phyloP scores from a whole-genome alignment of 1,140 invertebrate genomes.

The Leptinotarsa texana region DNA sequence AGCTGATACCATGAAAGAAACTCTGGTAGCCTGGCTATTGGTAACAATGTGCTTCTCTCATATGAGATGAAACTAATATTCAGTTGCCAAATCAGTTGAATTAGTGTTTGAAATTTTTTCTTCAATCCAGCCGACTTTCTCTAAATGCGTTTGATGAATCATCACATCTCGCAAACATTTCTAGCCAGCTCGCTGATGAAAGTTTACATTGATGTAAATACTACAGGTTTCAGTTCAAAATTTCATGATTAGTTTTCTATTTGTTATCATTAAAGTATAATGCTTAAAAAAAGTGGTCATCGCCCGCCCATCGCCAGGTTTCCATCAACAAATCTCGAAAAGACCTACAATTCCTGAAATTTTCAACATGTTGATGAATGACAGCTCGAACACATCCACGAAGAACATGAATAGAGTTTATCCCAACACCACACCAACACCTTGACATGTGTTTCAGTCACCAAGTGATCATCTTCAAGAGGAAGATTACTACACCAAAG shows the following conservation, averaged over 20 bases:
- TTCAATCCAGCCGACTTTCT: constrained; percentile 69
- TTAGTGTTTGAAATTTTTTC: constrained; percentile 92
- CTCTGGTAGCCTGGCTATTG: constrained; percentile 85
- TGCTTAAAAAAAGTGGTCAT: constrained; percentile 73
- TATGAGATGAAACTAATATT: constrained; percentile 93
- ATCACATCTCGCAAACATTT: constrained; percentile 80
- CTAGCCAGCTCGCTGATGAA: constrained; percentile 92
- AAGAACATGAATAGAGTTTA: constrained; percentile 56
- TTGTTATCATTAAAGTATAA: constrained; percentile 95
- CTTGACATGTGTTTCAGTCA: too few species aligned
- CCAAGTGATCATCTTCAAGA: too few species aligned
- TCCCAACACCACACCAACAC: too few species aligned
- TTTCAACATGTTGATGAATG: constrained; percentile 99
- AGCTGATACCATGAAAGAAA: constrained; percentile 76
- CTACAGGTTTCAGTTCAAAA: constrained; percentile 94
- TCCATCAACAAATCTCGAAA: constrained; percentile 82
- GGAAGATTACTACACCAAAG: too few species aligned
- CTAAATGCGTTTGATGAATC: constrained; percentile 73
- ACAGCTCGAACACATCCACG: constrained; percentile 96
- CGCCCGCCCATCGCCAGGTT: constrained; percentile 63
- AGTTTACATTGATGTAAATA: constrained; percentile 98
- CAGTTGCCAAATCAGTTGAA: constrained; percentile 93
- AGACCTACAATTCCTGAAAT: constrained; percentile 94
- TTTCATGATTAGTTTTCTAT: constrained; percentile 99
- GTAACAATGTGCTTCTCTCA: constrained; percentile 87